These are phyloP conservation scores for Macroteleia sp. DNA, from an alignment of 2,888 invertebrate species.

Conservation along the genomic window DNA sequence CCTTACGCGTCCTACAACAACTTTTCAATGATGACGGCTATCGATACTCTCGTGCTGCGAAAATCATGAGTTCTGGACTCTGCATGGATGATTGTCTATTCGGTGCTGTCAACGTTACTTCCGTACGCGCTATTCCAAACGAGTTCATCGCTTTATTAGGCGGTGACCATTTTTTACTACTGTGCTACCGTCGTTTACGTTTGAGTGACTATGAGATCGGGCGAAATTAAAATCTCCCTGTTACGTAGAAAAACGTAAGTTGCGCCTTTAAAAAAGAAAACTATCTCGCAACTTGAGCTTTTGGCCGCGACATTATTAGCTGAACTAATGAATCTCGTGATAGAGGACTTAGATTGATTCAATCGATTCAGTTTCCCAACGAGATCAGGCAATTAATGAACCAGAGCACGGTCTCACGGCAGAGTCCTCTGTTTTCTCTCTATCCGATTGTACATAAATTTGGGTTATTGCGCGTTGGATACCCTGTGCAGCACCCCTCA, in stretches of 20 bases:
- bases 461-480: background rate
- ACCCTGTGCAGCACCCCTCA: background rate
- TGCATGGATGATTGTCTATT: slow-evolving; percentile 31
- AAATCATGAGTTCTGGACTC: background rate
- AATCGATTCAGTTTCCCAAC: background rate
- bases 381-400: background rate
- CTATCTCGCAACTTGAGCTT: slow-evolving; percentile 18
- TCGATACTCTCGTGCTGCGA: background rate
- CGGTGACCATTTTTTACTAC: slow-evolving; percentile 30
- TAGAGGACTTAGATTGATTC: background rate
- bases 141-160: slow-evolving; percentile 9
- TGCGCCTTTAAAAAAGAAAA: slow-evolving; percentile 2
- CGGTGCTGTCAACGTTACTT: slow-evolving; percentile 1
- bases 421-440: background rate
- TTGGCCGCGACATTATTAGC: slow-evolving; percentile 8
- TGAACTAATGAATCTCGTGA: background rate
- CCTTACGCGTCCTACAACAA: background rate
- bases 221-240: background rate
- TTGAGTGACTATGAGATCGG: background rate
- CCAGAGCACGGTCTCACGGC: background rate
- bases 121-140: slow-evolving; percentile 4
- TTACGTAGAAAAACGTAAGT: slow-evolving; percentile 16
- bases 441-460: background rate
- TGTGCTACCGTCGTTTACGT: slow-evolving; percentile 20
- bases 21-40: background rate